Evolutionary conservation across 2,888 invertebrate genomes (phyloP).

Genomic region (Drosophila diplacantha): DNA sequence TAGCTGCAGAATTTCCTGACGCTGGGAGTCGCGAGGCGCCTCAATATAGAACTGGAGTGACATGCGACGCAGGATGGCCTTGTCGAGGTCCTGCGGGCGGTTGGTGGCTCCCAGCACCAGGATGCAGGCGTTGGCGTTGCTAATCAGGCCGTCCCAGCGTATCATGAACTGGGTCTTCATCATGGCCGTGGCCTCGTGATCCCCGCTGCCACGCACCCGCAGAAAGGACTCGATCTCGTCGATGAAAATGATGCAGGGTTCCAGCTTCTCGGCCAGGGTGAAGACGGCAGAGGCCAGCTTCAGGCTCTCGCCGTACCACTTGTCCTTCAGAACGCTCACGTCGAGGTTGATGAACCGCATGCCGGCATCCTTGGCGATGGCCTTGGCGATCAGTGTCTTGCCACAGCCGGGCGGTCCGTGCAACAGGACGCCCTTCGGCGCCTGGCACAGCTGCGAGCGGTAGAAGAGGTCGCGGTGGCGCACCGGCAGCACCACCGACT

Average conservation of each 20-base stretch:
- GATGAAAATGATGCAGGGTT: constrained; percentile 94
- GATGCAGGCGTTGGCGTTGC: constrained; percentile 88
- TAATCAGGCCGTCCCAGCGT: constrained; percentile 97
- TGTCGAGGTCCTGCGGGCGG: constrained; percentile 80
- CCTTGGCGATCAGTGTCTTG: constrained; percentile 97
- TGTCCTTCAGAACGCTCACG: constrained; percentile 94
- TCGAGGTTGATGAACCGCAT: constrained; percentile 97
- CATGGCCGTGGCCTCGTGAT: constrained; percentile 99
- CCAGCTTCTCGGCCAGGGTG: constrained; percentile 92
- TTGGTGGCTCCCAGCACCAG: constrained; percentile 99
- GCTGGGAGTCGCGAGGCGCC: constrained; percentile 84
- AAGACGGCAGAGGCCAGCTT: constrained; percentile 98
- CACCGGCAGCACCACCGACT: constrained; percentile 95
- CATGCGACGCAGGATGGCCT: constrained; percentile 61
- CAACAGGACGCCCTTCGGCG: constrained; percentile 95
- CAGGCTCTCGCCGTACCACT: constrained; percentile 99
- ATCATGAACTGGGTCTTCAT: constrained; percentile 99
- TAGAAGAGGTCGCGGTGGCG: constrained; percentile 89
- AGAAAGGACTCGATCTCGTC: constrained; percentile 99
- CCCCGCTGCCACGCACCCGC: constrained; percentile 89
- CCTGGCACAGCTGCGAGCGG: constrained; percentile 90
- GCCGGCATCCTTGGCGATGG: constrained; percentile 95
- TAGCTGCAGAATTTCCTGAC: constrained; percentile 85
- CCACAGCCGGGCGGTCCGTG: constrained; percentile 98
- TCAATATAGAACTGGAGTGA: constrained; percentile 83